Evolutionary conservation across 2,797 vertebrate genomes (phyloP), one percentile per base, ranked within the genome.

Genomic region (Xenentodon cancila): DNA sequence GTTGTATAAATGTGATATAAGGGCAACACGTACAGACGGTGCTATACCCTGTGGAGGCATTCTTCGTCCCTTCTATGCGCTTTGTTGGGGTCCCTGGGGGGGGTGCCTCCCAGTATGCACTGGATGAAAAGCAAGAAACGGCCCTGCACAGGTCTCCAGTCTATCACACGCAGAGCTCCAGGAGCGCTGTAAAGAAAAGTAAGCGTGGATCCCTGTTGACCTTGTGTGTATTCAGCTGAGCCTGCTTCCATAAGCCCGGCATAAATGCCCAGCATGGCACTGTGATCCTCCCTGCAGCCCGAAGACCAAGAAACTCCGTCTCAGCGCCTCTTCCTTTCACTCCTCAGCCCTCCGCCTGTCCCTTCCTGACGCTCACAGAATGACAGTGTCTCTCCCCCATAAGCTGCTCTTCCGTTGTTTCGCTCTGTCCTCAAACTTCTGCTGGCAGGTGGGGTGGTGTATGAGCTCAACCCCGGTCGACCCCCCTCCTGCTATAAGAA

Each of bases 181-280:
- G 66, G 34, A 71, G 63, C 59, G 65, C 69, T 74, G 75, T 74
- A 78, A 81, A 75, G 82, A 84, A 84, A 81, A 84, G 73, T 70
- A 81, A 80, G 79, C 17, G 76, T 45, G 72, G 79, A 84, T 87
- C 78, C 82, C 73, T 51, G 74, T 85, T 81, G 87, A 85, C 79
- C 63, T 70, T 71, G 76, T 68, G 59, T 77, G 79, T 71, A 83
- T 88, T 90, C 82, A 89, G 61, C 75, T 48, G 59, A 86, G 72
- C 75, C 68, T 71, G 75, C 77, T 84, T 81, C 70, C 68, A 75
- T 84, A 85, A 87, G 71, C 82, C 71, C 9, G 16, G 75, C 77
- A 87, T 88, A 87, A 89, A 91, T 82, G 82, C 88, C 78, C 89
- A 90, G 88, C 89, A 3, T 87, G 88, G 79, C 67, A 74, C 82